A percentile compares a stretch with the other conserved stretches of the same genome.
Conservation (phyloP, 2,797 vertebrate genomes). For the Tarsius wallacei region DNA sequence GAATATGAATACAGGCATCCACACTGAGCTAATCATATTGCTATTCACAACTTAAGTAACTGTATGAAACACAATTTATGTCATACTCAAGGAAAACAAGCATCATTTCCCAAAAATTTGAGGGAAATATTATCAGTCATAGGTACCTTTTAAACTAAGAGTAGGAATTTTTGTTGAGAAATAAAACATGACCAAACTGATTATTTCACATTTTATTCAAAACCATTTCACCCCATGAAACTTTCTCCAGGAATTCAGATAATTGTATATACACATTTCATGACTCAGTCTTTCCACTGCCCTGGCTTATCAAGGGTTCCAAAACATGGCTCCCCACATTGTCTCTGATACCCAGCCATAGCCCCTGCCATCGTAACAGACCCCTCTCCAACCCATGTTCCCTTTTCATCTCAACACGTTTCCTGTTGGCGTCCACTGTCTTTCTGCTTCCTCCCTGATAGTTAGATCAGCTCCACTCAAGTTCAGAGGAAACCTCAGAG, state of each 20-base stretch:
- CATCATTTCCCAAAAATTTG: conserved; percentile 43
- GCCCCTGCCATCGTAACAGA: background rate
- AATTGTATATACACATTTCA: background rate
- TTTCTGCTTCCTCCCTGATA: background rate
- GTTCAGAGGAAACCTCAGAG: background rate
- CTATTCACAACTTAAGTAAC: conserved; percentile 14
- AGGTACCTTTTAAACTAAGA: background rate
- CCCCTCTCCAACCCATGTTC: background rate
- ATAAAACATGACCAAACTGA: conserved; percentile 58
- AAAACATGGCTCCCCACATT: background rate
- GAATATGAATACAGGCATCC: background rate
- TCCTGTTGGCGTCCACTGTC: background rate
- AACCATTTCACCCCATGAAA: background rate
- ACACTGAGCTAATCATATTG: background rate
- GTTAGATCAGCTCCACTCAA: background rate
- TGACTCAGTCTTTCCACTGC: background rate
- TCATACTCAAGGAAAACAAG: conserved; percentile 56
- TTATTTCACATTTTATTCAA: background rate
- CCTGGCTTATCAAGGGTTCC: background rate
- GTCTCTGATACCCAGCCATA: background rate
- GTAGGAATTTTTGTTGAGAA: conserved; percentile 71
- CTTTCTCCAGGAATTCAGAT: conserved; percentile 42
- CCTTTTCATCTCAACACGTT: background rate
- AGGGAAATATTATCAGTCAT: conserved; percentile 12
- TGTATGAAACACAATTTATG: background rate